phyloP scores from a whole-genome alignment of 2,113 vertebrate species.

The Thamnophis sirtalis region DNA sequence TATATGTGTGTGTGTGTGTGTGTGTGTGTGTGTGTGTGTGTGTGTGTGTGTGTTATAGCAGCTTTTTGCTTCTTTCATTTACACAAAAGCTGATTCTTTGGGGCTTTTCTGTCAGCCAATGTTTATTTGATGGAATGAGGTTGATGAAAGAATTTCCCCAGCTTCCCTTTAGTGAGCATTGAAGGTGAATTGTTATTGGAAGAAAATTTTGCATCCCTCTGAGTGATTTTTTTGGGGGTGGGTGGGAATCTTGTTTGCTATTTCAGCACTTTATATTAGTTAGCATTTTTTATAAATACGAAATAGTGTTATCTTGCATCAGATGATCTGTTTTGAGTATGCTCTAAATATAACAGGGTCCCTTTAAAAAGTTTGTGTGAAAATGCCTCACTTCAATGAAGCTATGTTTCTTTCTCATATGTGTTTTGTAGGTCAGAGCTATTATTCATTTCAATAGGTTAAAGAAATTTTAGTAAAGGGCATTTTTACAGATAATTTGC shows the following conservation, averaged over 20 bases:
- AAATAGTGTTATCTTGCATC: not conserved
- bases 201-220: not conserved
- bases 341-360: not conserved
- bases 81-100: not conserved
- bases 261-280: slow-evolving; percentile 4
- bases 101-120: slow-evolving; percentile 29
- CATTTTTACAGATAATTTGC: slow-evolving; percentile 1
- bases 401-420: not conserved
- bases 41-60: no score
- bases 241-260: not conserved
- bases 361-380: not conserved
- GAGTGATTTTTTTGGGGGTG: not conserved
- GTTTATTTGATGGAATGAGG: not conserved
- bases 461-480: slow-evolving; percentile 3
- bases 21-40: no score
- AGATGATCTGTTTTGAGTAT: not conserved
- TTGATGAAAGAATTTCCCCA: slow-evolving; percentile 29
- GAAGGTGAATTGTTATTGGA: slow-evolving; percentile 23
- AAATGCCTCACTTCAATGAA: not conserved
- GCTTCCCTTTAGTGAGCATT: slow-evolving; percentile 36
- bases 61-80: slow-evolving; percentile 28
- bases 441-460: not conserved
- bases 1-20: no score
- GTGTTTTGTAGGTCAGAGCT: not conserved
- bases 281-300: not conserved